Evolutionary conservation across 2,888 invertebrate genomes (phyloP), one percentile per base, ranked within the genome.

Genomic region (Diarsia mendica): DNA sequence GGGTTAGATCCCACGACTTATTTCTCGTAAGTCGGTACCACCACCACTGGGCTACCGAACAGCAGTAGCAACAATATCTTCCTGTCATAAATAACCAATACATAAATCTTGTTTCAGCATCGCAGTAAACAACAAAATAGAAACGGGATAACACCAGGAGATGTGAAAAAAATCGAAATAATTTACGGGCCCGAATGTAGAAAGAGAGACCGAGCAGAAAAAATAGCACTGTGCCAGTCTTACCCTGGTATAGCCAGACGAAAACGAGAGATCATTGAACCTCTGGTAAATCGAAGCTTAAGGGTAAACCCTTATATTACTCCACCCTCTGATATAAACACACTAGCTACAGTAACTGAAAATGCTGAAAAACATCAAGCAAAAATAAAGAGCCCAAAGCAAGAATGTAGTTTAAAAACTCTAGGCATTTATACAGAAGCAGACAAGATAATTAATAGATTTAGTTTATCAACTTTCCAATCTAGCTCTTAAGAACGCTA

Each of bases 261-360:
- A 0, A 78, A 80, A 11, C 67, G 78, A 8, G 80, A 73, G 15
- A 49, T 73, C 3, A 2, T 84, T 0, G 80, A 83, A 33, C 51
- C 70, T 1, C 75, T 67, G 0, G 49, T 23, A 1, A 51, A 55
- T 1, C 80, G 20, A 28, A 95, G 90, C 75, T 83, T 96, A 46
- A 87, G 96, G 73, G 93, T 95, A 0, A 96, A 96, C 61, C 91
- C 92, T 0, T 88, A 94, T 8, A 96, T 96, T 9, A 95, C 93
- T 0, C 93, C 94, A 3, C 94, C 95, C 0, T 90, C 92, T 39
- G 39, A 39, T 39, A 39, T 39, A 0, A 63, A 80, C 2, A 53
- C 83, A 0, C 51, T 77, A 18, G 75, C 78, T 20, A 20, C 8
- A 18, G 8, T 33, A 11, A 10, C 44, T 33, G 49, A 48, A 20